phyloP scores from a whole-genome alignment of 2,797 vertebrate genomes.

The Hydrocynus forskahlii region DNA sequence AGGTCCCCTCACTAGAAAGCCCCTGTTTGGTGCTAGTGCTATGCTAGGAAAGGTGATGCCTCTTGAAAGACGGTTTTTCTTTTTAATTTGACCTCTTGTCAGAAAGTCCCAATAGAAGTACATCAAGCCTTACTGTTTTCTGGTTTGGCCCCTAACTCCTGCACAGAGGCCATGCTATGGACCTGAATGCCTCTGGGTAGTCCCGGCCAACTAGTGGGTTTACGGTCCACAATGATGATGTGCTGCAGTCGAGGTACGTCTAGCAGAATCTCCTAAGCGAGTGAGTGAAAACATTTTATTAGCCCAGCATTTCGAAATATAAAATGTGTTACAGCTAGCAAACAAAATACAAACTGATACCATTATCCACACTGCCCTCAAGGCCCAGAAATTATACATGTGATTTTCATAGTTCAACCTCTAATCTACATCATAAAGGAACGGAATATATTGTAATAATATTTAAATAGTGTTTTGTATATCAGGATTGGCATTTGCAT shows the following conservation, averaged over 20 bases:
- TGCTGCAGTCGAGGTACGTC: conserved; percentile 88
- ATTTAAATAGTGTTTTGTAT: background rate
- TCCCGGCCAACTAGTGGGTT: conserved; percentile 82
- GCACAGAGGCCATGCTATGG: conserved; percentile 89
- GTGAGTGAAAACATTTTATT: background rate
- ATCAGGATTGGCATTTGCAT: background rate
- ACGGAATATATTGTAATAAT: too few species aligned
- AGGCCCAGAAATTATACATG: background rate
- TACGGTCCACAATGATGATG: conserved; percentile 91
- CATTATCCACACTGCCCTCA: conserved; percentile 28
- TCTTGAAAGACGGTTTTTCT: too few species aligned
- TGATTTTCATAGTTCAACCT: too few species aligned
- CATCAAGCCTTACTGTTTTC: conserved; percentile 75
- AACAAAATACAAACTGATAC: background rate
- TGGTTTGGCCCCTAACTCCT: conserved; percentile 87
- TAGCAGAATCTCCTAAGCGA: conserved; percentile 85
- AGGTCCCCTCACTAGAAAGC: too few species aligned
- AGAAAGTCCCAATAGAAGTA: background rate
- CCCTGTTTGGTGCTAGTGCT: too few species aligned
- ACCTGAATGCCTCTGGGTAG: conserved; percentile 88
- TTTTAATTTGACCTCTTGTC: background rate
- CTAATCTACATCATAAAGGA: too few species aligned
- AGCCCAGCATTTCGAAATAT: background rate
- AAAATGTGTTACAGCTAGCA: background rate
- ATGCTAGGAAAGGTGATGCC: too few species aligned